Base-by-base conservation (phyloP, 2,113 vertebrate genomes). In the Neomonachus schauinslandi region DNA sequence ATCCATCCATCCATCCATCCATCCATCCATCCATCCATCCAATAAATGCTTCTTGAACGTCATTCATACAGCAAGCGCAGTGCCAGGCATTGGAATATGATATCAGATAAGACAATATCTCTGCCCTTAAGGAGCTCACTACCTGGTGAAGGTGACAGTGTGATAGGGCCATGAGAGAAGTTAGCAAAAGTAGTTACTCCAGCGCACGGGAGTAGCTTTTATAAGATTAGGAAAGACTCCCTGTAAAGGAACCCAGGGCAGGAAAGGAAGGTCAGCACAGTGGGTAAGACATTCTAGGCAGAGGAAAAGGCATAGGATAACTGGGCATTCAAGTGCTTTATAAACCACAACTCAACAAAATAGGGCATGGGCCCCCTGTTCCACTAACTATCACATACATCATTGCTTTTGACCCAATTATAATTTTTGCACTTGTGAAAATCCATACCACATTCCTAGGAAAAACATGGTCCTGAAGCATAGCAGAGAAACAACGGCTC, bases 151-250 rank as follows among this genome's bases (percentile, higher is more conserved):
- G 3, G 33, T 55, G 42, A 53, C 8, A 31, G 15, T n/a, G 36
- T 12, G 26, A 33, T 0, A 21, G 46, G 9, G 5, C 11, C 33
- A 28, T 1, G 9, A 89, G 31, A 36, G 16, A 95, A 42, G 8
- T 85, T 3, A 15, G 16, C 57, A 4, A 28, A 69, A 26, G 92
- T 24, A 76, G 79, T 13, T 36, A 13, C 2, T 13, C 13, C 1
- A 65, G 18, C 0, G 0, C 7, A 0, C 3, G 39, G 31, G 19
- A 81, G 12, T 14, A 46, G 2, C 7, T 0, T 33, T 21, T 5
- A 21, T 33, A 16, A 33, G 36, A 15, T 33, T 49, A 22, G 19
- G 10, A 21, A 57, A 55, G 53, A n/a, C 63, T 49, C 76, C 16
- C 18, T 33, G 4, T 7, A 21, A 46, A 86, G 42, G 24, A 69